Base-by-base conservation (phyloP, 1,140 invertebrate species). In the Cyclina sinensis region DNA sequence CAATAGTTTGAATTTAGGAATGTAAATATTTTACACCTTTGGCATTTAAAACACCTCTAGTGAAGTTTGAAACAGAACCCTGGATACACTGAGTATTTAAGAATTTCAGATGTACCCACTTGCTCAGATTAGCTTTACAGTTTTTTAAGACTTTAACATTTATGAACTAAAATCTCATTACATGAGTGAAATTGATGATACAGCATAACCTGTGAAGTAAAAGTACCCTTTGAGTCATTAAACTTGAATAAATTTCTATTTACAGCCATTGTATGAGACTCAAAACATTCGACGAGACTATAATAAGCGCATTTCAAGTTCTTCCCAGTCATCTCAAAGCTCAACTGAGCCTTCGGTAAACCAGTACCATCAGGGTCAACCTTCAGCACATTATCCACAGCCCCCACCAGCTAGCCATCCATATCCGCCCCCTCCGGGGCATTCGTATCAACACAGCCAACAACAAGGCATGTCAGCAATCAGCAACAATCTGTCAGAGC, bases 401-500 rank as follows among this genome's bases (percentile, higher is more conserved):
- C 62, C n/a, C 11, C 27, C 27, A 27, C 59, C 62, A 4, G 30
- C 32, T 14, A 51, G 62, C 16, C 81, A 70, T 37, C 43, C 48
- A 16, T 51, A 84, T 18, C 81, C 30, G 27, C 76, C 81, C 70
- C 57, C 37, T 24, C 35, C 24, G 35, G 24, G 65, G 4, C 27
- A 68, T 5, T 9, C 65, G 35, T 32, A 37, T 11, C 79, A 81
- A 35, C 48, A 59, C 7, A 12, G 18, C 9, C 65, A 65, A 1
- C 39, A 21, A 39, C 70, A 76, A 27, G 89, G 89, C n/a, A 96
- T 96, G 35, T 95, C 96, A 0, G 96, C 96, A 0, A 96, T 97
- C 35, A 97, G 97, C 92, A 97, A 97, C 59, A 99, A 99, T 95
- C 96, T 99, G 32, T 98, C 98, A 0, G 98, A 99, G 96, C 95